phyloP scores from a whole-genome alignment of 2,888 invertebrate genomes.

The Plebejus anna region DNA sequence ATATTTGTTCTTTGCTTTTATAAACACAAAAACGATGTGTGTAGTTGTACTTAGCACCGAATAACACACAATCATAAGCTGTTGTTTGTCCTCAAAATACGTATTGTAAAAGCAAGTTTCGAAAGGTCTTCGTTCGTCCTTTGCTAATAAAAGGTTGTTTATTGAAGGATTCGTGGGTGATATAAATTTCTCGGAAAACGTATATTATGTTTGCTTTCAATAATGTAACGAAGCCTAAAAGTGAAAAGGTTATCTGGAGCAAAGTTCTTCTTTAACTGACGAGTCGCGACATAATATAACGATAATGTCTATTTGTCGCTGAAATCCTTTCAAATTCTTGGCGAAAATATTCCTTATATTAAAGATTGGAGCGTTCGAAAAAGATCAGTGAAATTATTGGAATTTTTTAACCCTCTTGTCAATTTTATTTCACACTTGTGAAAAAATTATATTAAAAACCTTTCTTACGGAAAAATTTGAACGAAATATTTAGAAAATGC shows the following conservation, averaged over 20 bases:
- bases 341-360: not conserved
- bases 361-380: not conserved
- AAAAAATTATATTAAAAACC: not conserved
- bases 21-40: not conserved
- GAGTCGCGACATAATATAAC: not conserved
- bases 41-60: conserved; percentile 2
- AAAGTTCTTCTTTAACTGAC: not conserved
- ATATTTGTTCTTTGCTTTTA: not conserved
- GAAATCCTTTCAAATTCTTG: not conserved
- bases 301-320: not conserved
- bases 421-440: no score
- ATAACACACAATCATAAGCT: not conserved
- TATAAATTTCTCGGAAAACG: conserved; percentile 5
- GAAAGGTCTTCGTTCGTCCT: not conserved
- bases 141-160: conserved; percentile 12
- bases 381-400: not conserved
- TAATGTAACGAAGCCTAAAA: conserved; percentile 12
- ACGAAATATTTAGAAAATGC: not conserved
- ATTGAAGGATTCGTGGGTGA: not conserved
- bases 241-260: conserved; percentile 10
- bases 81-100: conserved; percentile 13
- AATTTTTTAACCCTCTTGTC: not conserved
- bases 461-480: not conserved
- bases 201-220: not conserved
- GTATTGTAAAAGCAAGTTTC: not conserved